Evolutionary conservation across 2,113 vertebrate genomes (phyloP), one percentile per base, ranked within the genome.

Genomic region (Istiophorus platypterus): DNA sequence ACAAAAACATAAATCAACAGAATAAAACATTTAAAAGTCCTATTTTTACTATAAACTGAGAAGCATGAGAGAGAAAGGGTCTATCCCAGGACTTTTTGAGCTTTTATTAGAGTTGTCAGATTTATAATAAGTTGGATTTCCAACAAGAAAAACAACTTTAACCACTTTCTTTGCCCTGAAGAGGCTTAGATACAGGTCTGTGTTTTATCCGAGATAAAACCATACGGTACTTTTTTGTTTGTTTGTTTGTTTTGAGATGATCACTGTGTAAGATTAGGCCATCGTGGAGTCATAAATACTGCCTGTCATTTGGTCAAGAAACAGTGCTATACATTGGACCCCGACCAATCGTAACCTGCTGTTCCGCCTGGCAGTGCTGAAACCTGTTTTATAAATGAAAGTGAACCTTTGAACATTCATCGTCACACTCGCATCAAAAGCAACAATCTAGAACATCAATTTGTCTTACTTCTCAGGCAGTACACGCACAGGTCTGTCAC

Each of bases 401-500:
- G 17, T 27, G 11, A 64, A 56, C 22, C 11, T 22, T 22, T 4
- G 26, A 49, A 1, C 1, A 5, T 61, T 61, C 7, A 61, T 34
- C 1, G 8, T 20, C 29, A 5, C 29, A 4, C 3, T 39, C 26
- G 4, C 27, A 12, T 24, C 52, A 13, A 0, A 49, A 63, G 27
- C 34, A 73, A 57, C 58, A 54, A 47, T 41, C 58, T 14, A 0
- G 24, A 18, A 34, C 39, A 67, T 63, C 56, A 47, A 1, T 51
- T 71, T 69, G 37, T 71, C 57, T 79, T 58, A 37, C 17, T 39
- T 37, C 24, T 52, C 27, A 14, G 49, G 34, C 62, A 58, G 37
- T 41, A 18, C 37, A 51, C 18, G 51, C 45, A 52, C 18, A 78
- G 22, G 45, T 56, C 56, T 78, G 65, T 79, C 74, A 64, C 47